Base-by-base conservation (phyloP, 1,140 invertebrate species). In the Coboldia fuscipes region DNA sequence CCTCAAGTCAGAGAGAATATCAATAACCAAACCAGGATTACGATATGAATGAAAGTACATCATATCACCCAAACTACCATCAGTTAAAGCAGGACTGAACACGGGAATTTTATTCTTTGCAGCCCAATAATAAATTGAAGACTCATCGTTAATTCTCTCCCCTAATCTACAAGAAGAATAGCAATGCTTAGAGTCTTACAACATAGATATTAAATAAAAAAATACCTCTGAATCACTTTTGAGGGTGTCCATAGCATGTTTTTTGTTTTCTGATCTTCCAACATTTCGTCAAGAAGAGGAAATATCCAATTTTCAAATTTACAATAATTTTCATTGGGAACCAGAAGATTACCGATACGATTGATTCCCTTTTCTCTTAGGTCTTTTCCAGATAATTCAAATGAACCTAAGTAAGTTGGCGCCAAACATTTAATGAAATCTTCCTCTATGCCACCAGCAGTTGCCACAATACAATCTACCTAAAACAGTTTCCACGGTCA, bases 281-380 rank as follows among this genome's bases (percentile, higher is more conserved):
- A 50, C 79, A 97, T 84, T 51, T 78, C 66, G 51, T 97, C 82
- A 14, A 99, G 63, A 44, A 89, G 70, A 1, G 96, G 96, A 60
- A 83, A 89, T 0, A 98, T 61, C 93, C 94, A 99, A 51, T 97
- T 82, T 62, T 99, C 93, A 65, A 99, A 98, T 43, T 73, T 65
- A 46, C 93, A 97, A 58, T 99, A 99, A 62, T 99, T 99, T 45
- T 93, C 74, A 65, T 99, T 99, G 4, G 96, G 94, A 2, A 97
- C 90, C 17, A 98, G 60, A 20, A 99, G 63, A 63, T 99, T 99
- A 20, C 96, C 94, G 42, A 94, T 97, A 42, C 96, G 63, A 58
- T 99, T 99, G 22, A 99, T 82, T 8, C 93, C 96, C 41, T 75
- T 70, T 6, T 82, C 72, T 37, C 92, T 62, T 12, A 94, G 62